Percentiles rank a stretch among this genome's conserved stretches.
phyloP scores from a whole-genome alignment of 1,140 invertebrate species.

The Drosophila eugracilis region DNA sequence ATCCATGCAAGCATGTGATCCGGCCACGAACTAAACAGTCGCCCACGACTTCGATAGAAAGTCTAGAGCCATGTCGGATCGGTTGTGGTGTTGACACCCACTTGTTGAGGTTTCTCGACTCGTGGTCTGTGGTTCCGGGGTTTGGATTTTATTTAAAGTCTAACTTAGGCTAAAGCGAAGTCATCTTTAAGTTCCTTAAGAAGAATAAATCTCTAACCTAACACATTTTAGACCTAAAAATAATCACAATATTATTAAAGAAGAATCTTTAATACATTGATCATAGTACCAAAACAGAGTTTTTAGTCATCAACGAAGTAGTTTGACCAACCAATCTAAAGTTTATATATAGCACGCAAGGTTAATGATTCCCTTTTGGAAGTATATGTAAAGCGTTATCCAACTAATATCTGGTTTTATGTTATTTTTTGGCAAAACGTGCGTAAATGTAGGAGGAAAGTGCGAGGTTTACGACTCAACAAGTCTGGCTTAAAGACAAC shows the following conservation, averaged over 20 bases:
- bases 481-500: constrained; percentile 47
- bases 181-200: not conserved
- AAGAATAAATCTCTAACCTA: not conserved
- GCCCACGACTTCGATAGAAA: constrained; percentile 52
- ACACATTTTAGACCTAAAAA: no score
- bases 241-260: no score
- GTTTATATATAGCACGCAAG: no score
- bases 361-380: not conserved
- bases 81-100: constrained; percentile 14
- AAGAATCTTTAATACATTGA: no score
- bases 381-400: no score
- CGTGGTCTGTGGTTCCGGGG: no score
- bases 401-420: constrained; percentile 2
- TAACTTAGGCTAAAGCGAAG: not conserved
- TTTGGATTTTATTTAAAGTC: not conserved
- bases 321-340: no score
- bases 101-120: constrained; percentile 8
- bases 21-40: constrained; percentile 54
- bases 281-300: no score
- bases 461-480: constrained; percentile 66
- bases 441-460: constrained; percentile 62
- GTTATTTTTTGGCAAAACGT: constrained; percentile 64
- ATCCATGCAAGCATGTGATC: constrained; percentile 51
- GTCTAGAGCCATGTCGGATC: constrained; percentile 19
- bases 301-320: no score